phyloP scores from a whole-genome alignment of 1,140 invertebrate genomes.

The Anastrepha ludens region DNA sequence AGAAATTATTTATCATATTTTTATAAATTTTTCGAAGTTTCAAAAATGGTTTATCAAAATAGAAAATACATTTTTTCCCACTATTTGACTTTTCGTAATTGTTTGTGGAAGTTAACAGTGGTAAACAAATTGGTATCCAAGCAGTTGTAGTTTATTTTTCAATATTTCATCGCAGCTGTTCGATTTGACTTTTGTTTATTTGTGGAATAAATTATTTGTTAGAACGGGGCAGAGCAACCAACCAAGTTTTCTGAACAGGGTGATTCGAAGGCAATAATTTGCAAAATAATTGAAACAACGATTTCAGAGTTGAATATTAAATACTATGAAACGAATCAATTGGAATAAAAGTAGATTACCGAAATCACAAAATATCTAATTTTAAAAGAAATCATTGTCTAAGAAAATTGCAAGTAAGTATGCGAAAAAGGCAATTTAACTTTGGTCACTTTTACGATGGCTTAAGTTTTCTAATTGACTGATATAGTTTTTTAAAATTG shows the following conservation, averaged over 20 bases:
- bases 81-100: neutral
- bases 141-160: neutral
- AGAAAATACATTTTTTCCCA: neutral
- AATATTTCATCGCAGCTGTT: neutral
- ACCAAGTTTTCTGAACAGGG: neutral
- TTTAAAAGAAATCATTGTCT: no score
- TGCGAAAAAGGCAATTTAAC: no score
- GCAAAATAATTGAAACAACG: no score
- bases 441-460: no score
- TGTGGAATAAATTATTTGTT: neutral
- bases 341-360: no score
- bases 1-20: conserved; percentile 12
- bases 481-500: no score
- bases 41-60: conserved; percentile 16
- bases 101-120: neutral
- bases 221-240: neutral
- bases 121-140: conserved; percentile 42
- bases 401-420: no score
- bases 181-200: neutral
- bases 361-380: no score
- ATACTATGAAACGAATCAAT: no score
- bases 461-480: no score
- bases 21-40: conserved; percentile 21
- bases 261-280: neutral
- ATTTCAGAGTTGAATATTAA: no score